Percentiles rank a stretch among this genome's conserved stretches.
These are phyloP conservation scores for Nyctibius bracteatus DNA, from an alignment of 2,113 vertebrate genomes.

Conservation along the genomic window DNA sequence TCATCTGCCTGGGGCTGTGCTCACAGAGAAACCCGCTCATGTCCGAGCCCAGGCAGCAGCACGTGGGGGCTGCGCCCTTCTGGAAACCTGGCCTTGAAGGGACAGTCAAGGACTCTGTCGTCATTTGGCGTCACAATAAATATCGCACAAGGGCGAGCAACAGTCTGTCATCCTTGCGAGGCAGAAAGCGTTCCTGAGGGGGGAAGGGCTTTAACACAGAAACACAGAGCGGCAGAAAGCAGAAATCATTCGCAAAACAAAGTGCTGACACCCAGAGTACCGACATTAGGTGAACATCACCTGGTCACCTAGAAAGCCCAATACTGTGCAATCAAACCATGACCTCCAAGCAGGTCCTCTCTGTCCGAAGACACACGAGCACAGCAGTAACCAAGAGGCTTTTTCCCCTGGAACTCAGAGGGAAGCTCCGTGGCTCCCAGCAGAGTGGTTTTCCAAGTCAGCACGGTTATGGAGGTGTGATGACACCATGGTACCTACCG, in stretches of 20 bases:
- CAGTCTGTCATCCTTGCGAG: accelerated
- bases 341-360: background rate
- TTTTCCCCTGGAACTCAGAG: background rate
- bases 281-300: background rate
- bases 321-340: background rate
- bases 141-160: background rate
- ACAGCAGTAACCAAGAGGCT: background rate
- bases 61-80: background rate
- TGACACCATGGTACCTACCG: constrained; percentile 69
- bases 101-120: background rate
- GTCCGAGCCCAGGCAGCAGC: background rate
- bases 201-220: background rate
- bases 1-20: background rate
- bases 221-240: background rate
- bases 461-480: background rate
- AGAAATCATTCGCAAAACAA: background rate
- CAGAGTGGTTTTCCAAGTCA: background rate
- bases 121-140: background rate
- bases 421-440: background rate
- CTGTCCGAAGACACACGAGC: background rate
- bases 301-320: background rate
- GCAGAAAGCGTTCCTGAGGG: background rate
- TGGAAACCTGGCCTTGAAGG: background rate
- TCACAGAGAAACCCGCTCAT: background rate
- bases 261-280: background rate